phyloP scores from a whole-genome alignment of 2,888 invertebrate genomes.

The Heliconius hortense region DNA sequence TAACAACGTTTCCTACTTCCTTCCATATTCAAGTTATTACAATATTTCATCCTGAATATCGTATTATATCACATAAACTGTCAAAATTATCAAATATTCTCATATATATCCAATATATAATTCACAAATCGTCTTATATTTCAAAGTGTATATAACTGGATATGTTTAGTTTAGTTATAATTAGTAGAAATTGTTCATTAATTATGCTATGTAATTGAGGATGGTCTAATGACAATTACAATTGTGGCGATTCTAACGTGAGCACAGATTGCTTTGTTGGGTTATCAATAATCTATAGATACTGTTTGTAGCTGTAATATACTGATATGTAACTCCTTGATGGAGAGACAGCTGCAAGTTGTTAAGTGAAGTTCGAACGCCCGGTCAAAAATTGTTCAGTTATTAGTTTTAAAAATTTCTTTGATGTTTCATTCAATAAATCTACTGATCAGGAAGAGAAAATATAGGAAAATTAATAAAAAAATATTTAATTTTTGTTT shows the following conservation, averaged over 20 bases:
- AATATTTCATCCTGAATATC: too few species aligned
- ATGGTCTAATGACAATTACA: constrained; percentile 18
- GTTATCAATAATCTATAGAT: constrained; percentile 13
- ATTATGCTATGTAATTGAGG: constrained; percentile 7
- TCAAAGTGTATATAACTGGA: background rate
- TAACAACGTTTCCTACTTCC: too few species aligned
- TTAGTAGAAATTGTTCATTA: constrained; percentile 10
- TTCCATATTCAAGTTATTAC: too few species aligned
- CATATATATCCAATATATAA: background rate
- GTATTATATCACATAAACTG: too few species aligned
- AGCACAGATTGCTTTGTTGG: constrained; percentile 15
- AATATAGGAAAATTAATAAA: too few species aligned
- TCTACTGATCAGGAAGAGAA: background rate
- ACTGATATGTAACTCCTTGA: background rate
- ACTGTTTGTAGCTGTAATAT: background rate
- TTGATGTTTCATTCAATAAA: background rate
- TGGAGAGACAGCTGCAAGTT: background rate
- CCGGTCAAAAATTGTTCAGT: too few species aligned
- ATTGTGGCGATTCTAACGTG: constrained; percentile 1
- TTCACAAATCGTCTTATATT: background rate
- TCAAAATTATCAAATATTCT: too few species aligned
- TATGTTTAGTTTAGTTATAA: constrained; percentile 10
- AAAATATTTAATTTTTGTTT: too few species aligned
- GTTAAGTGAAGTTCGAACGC: background rate
- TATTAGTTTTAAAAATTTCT: background rate